These are phyloP conservation scores for Melanotaenia nigrans DNA, from an alignment of 2,797 vertebrate genomes.

Conservation along the genomic window DNA sequence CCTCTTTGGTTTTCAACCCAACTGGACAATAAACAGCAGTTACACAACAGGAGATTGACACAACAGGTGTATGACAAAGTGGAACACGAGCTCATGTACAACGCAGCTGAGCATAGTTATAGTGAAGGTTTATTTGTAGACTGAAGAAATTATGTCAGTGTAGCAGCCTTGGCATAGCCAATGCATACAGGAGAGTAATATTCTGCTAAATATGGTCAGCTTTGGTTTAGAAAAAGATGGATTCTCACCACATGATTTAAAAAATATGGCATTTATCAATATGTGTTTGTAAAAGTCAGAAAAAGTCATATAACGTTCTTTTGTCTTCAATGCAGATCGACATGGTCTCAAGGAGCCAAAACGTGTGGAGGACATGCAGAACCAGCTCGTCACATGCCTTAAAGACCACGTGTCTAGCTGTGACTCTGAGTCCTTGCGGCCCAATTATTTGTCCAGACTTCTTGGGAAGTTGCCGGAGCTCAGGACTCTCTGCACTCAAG, in stretches of 20 bases:
- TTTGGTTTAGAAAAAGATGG: not conserved
- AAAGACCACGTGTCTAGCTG: conserved; percentile 89
- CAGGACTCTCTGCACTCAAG: conserved; percentile 93
- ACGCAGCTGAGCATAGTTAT: conserved; percentile 32
- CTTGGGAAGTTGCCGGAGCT: conserved; percentile 93
- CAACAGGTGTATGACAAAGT: conserved; percentile 42
- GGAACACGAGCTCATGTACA: conserved; percentile 21
- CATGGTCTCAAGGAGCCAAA: conserved; percentile 92
- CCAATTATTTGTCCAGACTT: conserved; percentile 90
- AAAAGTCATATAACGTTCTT: not conserved
- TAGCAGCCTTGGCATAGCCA: not conserved
- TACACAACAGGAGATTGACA: conserved; percentile 39
- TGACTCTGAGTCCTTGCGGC: conserved; percentile 76
- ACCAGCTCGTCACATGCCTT: conserved; percentile 89
- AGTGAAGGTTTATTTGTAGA: conserved; percentile 22
- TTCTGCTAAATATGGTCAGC: not conserved
- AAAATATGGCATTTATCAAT: not conserved
- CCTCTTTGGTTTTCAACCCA: conserved; percentile 20
- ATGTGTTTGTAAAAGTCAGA: not conserved
- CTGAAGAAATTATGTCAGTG: not conserved
- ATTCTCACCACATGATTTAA: not conserved
- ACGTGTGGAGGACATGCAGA: conserved; percentile 93
- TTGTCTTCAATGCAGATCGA: conserved; percentile 80
- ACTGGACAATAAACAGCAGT: conserved; percentile 14
- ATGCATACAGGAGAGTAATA: not conserved